Percentiles rank a stretch among this genome's conserved stretches.
These are phyloP conservation scores for Corynorhinus townsendii DNA, from an alignment of 2,113 vertebrate genomes.

Conservation along the genomic window DNA sequence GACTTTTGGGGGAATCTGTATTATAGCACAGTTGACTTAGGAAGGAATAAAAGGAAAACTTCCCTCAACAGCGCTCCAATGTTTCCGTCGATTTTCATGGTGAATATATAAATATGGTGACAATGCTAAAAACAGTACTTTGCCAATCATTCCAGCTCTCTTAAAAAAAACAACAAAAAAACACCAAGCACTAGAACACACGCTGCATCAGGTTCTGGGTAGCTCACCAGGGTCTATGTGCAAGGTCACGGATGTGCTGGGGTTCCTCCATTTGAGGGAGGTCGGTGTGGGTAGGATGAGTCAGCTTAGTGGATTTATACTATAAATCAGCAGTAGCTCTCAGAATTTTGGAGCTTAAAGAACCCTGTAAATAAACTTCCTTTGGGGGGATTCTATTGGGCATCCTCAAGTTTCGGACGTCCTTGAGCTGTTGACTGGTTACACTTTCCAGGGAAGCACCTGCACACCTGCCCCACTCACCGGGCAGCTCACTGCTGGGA, in stretches of 20 bases:
- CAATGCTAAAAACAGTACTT: rapidly evolving
- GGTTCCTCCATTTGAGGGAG: rapidly evolving
- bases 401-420: rapidly evolving
- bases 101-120: rapidly evolving
- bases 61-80: rapidly evolving
- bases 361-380: rapidly evolving
- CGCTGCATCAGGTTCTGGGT: rapidly evolving
- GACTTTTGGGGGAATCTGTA: neutral
- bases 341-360: neutral
- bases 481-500: rapidly evolving
- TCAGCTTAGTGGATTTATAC: rapidly evolving
- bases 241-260: rapidly evolving
- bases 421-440: rapidly evolving
- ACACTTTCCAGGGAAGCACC: rapidly evolving
- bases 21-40: neutral
- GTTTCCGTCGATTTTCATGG: neutral
- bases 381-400: rapidly evolving
- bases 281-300: rapidly evolving
- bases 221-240: rapidly evolving
- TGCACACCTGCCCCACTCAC: rapidly evolving
- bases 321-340: neutral
- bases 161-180: no score
- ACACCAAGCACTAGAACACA: rapidly evolving
- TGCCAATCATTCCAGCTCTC: rapidly evolving
- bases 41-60: neutral